Conservation (phyloP, 2,888 invertebrate genomes). For the Drosophila conformis region DNA sequence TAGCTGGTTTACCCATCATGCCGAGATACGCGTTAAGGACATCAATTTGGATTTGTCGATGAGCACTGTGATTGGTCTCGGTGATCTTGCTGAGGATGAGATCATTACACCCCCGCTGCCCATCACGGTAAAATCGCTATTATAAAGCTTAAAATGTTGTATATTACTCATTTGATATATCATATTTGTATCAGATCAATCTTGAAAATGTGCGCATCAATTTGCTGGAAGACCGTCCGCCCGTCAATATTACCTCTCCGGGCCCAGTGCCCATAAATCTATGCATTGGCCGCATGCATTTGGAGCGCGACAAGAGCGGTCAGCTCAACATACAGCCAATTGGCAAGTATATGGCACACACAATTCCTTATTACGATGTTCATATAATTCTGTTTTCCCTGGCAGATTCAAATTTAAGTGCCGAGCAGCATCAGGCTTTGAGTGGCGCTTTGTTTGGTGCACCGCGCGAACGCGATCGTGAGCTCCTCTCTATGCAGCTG, state of each 20-base stretch:
- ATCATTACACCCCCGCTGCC: slow-evolving; percentile 91
- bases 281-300: slow-evolving; percentile 89
- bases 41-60: slow-evolving; percentile 90
- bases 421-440: slow-evolving; percentile 46
- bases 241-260: slow-evolving; percentile 92
- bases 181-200: slow-evolving; percentile 86
- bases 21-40: slow-evolving; percentile 89
- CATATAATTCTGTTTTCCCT: background rate
- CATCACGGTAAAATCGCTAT: slow-evolving; percentile 87
- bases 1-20: slow-evolving; percentile 85
- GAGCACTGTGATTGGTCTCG: slow-evolving; percentile 92
- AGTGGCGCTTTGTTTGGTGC: slow-evolving; percentile 65
- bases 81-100: slow-evolving; percentile 95
- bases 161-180: background rate
- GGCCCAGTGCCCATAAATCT: slow-evolving; percentile 92
- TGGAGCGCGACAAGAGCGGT: slow-evolving; percentile 91
- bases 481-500: slow-evolving; percentile 85
- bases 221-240: slow-evolving; percentile 93
- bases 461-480: slow-evolving; percentile 85
- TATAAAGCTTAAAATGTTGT: background rate
- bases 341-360: slow-evolving; percentile 40
- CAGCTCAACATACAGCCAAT: slow-evolving; percentile 90
- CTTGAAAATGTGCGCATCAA: slow-evolving; percentile 91
- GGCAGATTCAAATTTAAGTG: slow-evolving; percentile 60
- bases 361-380: too few species aligned